Conservation (phyloP, 1,140 invertebrate species). For the Copidosoma floridanum region DNA sequence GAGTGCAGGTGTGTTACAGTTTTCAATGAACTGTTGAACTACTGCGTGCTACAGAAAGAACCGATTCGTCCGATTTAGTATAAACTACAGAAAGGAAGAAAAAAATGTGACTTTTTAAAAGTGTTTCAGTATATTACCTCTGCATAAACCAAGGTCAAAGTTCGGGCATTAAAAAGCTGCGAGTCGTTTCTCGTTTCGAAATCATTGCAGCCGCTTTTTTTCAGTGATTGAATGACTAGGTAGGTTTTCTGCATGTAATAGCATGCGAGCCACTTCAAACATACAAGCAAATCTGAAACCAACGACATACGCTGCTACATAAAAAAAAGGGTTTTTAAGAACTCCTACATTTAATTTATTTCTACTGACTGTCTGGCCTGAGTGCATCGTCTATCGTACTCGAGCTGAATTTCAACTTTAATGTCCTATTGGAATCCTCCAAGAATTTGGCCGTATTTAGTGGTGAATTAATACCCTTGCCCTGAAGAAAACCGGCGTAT, state of each 20-base stretch:
- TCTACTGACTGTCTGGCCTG: constrained; percentile 59
- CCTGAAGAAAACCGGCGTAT: constrained; percentile 56
- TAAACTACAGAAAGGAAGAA: neutral
- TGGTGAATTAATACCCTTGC: constrained; percentile 58
- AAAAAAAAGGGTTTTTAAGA: constrained; percentile 8
- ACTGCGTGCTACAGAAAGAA: constrained; percentile 60
- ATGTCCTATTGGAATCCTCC: constrained; percentile 54
- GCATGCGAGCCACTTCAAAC: constrained; percentile 82
- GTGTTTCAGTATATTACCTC: constrained; percentile 55
- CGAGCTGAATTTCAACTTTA: constrained; percentile 55
- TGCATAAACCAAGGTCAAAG: constrained; percentile 74
- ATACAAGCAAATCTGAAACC: constrained; percentile 68
- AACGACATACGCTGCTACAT: too few species aligned
- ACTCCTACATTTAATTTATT: constrained; percentile 3
- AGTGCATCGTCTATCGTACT: constrained; percentile 51
- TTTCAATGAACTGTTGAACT: constrained; percentile 61
- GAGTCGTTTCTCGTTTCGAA: constrained; percentile 78
- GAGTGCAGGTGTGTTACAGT: constrained; percentile 55
- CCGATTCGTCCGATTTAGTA: constrained; percentile 8
- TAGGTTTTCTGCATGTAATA: constrained; percentile 73
- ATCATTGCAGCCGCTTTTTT: constrained; percentile 60
- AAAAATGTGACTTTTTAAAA: constrained; percentile 1
- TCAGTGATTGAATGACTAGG: constrained; percentile 61
- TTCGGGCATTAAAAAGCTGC: constrained; percentile 78
- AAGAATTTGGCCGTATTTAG: constrained; percentile 67